Evolutionary conservation across 92 coral and sea anemone species (phyloP).

Genomic region (Palythoa grandis): DNA sequence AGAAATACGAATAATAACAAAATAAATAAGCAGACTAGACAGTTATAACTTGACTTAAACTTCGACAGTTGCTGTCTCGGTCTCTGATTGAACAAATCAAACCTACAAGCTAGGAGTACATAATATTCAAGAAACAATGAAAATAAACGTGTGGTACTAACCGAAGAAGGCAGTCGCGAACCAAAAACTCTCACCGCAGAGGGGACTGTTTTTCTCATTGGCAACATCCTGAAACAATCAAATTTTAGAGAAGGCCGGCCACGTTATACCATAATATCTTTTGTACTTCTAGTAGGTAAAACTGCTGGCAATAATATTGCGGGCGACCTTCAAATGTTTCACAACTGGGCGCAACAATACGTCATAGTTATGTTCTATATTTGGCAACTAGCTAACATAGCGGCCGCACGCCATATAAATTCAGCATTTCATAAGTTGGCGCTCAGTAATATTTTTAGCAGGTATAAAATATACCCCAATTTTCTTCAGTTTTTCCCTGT

Average conservation of each 20-base stretch:
- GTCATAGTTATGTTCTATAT: conserved; percentile 34
- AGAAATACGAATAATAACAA: not conserved
- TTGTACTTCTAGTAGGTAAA: not conserved
- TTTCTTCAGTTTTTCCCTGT: not conserved
- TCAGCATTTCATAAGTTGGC: not conserved
- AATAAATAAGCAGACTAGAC: not conserved
- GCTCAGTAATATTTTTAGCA: not conserved
- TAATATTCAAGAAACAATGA: not conserved
- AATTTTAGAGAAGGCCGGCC: conserved; percentile 30
- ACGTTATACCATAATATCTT: conserved; percentile 73
- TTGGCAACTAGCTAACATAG: not conserved
- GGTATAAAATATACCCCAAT: not conserved
- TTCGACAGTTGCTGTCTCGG: not conserved
- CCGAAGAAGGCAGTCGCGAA: conserved; percentile 69
- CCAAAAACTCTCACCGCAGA: conserved; percentile 62
- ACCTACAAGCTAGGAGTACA: not conserved
- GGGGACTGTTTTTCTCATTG: conserved; percentile 69
- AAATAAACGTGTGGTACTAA: conserved; percentile 39
- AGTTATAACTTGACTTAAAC: not conserved
- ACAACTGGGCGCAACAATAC: conserved; percentile 1
- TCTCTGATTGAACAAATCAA: not conserved
- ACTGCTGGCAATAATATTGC: conserved; percentile 55
- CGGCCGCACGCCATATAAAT: conserved; percentile 5
- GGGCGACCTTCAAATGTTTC: not conserved
- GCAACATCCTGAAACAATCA: conserved; percentile 67